Conservation (phyloP, 2,113 vertebrate species). For the Psilopsiagon aurifrons region DNA sequence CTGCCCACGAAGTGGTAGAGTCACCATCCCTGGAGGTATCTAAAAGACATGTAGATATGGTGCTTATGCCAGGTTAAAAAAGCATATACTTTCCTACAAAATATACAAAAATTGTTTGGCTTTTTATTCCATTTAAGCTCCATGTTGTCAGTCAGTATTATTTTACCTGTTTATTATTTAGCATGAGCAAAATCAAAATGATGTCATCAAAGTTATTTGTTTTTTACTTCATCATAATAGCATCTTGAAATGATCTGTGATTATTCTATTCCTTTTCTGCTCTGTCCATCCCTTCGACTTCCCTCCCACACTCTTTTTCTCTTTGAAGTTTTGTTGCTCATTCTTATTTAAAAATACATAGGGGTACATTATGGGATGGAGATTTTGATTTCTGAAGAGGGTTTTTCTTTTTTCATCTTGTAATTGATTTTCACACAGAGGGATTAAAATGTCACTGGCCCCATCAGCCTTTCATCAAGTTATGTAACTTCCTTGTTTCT, state of each 20-base stretch:
- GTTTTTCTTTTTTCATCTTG: not conserved
- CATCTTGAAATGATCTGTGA: not conserved
- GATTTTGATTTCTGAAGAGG: not conserved
- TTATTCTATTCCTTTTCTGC: not conserved
- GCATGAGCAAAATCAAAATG: not conserved
- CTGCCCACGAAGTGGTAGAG: not conserved
- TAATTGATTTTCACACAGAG: conserved; percentile 15
- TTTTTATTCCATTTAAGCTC: not conserved
- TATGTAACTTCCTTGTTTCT: conserved; percentile 20
- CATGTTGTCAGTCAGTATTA: not conserved
- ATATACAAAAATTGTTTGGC: not conserved
- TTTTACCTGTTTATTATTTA: not conserved
- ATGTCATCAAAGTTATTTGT: not conserved
- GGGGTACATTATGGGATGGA: not conserved
- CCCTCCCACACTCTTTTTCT: not conserved
- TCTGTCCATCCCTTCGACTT: not conserved
- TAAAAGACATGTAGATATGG: not conserved
- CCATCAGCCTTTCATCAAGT: not conserved
- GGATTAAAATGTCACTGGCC: not conserved
- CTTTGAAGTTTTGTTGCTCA: not conserved
- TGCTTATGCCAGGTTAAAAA: not conserved
- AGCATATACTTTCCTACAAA: not conserved
- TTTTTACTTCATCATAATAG: not conserved
- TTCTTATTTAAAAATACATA: not conserved
- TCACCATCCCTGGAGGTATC: not conserved